These are phyloP conservation scores for Danio aesculapii DNA, from an alignment of 2,797 vertebrate species.

Conservation along the genomic window DNA sequence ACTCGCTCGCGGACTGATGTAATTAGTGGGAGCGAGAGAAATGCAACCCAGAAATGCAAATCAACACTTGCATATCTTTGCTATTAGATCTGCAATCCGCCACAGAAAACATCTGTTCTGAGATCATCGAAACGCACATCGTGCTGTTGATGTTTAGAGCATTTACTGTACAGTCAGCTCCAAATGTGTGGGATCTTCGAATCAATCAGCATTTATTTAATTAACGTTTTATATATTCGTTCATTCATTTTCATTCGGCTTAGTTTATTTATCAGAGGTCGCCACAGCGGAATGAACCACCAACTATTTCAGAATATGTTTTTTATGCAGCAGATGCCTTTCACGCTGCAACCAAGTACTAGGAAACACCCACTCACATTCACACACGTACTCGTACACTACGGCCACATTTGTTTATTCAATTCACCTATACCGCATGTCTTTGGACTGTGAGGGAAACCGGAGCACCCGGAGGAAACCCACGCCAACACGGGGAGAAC, in stretches of 20 bases:
- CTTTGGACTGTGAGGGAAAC: too few species aligned
- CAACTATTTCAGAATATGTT: too few species aligned
- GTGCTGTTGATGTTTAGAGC: constrained; percentile 6
- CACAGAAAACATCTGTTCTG: background rate
- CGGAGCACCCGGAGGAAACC: too few species aligned
- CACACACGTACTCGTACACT: too few species aligned
- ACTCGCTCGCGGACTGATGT: background rate
- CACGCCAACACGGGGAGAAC: too few species aligned
- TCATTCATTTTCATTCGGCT: background rate
- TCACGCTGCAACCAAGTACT: too few species aligned
- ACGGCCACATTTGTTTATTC: too few species aligned
- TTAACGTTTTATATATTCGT: background rate
- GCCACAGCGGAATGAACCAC: too few species aligned
- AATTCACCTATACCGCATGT: too few species aligned
- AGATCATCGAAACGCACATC: background rate
- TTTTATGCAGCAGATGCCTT: too few species aligned
- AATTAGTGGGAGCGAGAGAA: background rate
- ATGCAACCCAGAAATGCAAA: background rate
- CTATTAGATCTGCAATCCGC: background rate
- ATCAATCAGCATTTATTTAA: background rate
- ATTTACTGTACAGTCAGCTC: background rate
- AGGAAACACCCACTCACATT: too few species aligned
- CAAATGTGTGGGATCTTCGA: background rate
- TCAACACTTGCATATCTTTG: constrained; percentile 14
- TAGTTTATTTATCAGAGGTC: too few species aligned